Percentiles rank a stretch among this genome's conserved stretches.
phyloP scores from a whole-genome alignment of 2,113 vertebrate species.

The Carettochelys insculpta region DNA sequence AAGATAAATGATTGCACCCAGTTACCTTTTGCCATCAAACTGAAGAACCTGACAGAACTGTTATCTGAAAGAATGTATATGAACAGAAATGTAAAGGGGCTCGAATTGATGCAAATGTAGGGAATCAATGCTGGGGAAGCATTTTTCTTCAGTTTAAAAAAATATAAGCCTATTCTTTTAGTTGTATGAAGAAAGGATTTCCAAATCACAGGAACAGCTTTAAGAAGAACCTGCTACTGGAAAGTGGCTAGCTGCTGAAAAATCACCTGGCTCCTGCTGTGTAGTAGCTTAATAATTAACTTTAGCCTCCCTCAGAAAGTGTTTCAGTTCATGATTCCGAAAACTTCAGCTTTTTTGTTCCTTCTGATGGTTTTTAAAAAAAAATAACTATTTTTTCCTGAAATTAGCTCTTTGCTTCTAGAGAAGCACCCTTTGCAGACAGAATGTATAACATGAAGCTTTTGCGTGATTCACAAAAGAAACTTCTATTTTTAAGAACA shows the following conservation, averaged over 20 bases:
- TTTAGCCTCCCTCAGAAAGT: slow-evolving; percentile 22
- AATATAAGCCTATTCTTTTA: background rate
- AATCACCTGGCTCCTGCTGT: slow-evolving; percentile 35
- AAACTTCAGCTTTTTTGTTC: background rate
- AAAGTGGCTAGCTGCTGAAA: slow-evolving; percentile 25
- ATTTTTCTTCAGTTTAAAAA: background rate
- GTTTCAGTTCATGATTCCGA: slow-evolving; percentile 28
- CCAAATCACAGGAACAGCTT: slow-evolving; percentile 23
- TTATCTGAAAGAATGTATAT: slow-evolving; percentile 40
- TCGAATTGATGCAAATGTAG: slow-evolving; percentile 5
- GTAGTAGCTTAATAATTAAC: background rate
- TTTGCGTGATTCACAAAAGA: slow-evolving; percentile 29
- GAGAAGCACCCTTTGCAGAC: background rate
- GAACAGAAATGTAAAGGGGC: slow-evolving; percentile 6
- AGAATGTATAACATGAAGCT: background rate
- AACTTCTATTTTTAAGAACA: slow-evolving; percentile 56
- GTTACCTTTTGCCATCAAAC: slow-evolving; percentile 31
- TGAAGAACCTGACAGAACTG: slow-evolving; percentile 8
- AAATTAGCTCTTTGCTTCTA: slow-evolving; percentile 16
- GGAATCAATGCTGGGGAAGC: background rate
- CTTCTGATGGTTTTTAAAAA: background rate
- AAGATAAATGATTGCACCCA: slow-evolving; percentile 56
- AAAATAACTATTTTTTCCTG: background rate
- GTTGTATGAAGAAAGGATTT: slow-evolving; percentile 22
- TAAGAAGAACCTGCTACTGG: slow-evolving; percentile 12